A percentile compares a stretch with the other conserved stretches of the same genome.
Conservation (phyloP, 2,888 invertebrate genomes). For the Tipula helvola region DNA sequence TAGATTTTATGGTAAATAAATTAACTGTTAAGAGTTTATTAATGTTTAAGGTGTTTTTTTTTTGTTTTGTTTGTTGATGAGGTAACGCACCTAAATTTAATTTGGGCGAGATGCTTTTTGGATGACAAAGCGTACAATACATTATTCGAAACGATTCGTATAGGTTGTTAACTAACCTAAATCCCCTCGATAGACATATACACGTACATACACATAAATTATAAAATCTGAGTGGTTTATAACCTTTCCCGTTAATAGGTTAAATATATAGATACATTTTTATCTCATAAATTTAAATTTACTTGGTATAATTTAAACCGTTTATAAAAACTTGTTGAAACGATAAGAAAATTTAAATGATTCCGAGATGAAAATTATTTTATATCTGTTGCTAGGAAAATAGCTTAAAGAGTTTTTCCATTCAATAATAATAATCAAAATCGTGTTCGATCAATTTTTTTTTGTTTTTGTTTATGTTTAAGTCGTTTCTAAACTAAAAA, state of each 20-base stretch:
- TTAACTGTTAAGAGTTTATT: background rate
- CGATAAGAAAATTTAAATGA: background rate
- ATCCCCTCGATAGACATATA: background rate
- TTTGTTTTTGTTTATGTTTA: background rate
- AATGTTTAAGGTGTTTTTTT: background rate
- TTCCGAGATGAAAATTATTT: background rate
- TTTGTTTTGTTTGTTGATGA: background rate
- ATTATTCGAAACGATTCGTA: too few relatives aligned
- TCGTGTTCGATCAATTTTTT: background rate
- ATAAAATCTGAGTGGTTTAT: background rate
- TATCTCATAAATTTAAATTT: background rate
- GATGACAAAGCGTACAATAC: too few relatives aligned
- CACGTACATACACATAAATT: too few relatives aligned
- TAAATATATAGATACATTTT: background rate
- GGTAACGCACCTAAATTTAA: background rate
- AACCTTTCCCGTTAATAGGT: background rate
- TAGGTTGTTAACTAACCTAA: background rate
- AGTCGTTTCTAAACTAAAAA: background rate
- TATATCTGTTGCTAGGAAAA: background rate
- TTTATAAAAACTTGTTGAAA: background rate
- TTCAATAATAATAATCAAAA: background rate
- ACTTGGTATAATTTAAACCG: background rate
- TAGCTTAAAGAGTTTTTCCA: background rate
- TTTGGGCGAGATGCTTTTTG: background rate
- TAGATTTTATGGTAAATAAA: background rate